Evolutionary conservation across 2,888 invertebrate species (phyloP).

Genomic region (Glyphotaelius pellucidus): DNA sequence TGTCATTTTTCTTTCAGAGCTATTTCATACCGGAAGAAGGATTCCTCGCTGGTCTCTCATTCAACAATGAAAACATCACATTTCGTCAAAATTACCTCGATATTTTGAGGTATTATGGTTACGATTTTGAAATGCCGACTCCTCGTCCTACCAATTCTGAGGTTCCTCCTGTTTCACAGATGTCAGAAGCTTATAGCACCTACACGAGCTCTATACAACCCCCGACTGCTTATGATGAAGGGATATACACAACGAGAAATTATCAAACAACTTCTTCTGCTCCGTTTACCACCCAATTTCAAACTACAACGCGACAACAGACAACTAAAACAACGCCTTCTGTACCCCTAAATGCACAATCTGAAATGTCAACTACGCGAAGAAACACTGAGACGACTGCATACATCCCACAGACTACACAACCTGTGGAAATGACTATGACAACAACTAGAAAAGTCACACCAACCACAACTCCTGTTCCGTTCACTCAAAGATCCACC

Average conservation of each 20-base stretch:
- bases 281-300: not conserved
- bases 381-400: conserved; percentile 57
- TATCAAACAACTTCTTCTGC: conserved; percentile 34
- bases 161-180: conserved; percentile 55
- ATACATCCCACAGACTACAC: conserved; percentile 59
- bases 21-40: conserved; percentile 91
- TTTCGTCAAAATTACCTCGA: conserved; percentile 86
- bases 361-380: conserved; percentile 57
- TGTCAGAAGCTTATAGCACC: conserved; percentile 63
- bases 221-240: conserved; percentile 53
- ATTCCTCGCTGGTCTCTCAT: conserved; percentile 87
- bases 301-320: not conserved
- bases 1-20: conserved; percentile 77
- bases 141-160: conserved; percentile 15
- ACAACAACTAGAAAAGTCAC: conserved; percentile 64
- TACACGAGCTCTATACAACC: conserved; percentile 65
- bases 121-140: conserved; percentile 79
- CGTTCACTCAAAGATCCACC: conserved; percentile 64
- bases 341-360: not conserved
- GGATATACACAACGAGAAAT: conserved; percentile 66
- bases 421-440: conserved; percentile 57
- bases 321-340: not conserved
- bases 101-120: conserved; percentile 87
- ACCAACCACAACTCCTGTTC: conserved; percentile 63
- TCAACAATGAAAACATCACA: conserved; percentile 87